phyloP scores from a whole-genome alignment of 2,113 vertebrate species.

The Leucopternis melanops region DNA sequence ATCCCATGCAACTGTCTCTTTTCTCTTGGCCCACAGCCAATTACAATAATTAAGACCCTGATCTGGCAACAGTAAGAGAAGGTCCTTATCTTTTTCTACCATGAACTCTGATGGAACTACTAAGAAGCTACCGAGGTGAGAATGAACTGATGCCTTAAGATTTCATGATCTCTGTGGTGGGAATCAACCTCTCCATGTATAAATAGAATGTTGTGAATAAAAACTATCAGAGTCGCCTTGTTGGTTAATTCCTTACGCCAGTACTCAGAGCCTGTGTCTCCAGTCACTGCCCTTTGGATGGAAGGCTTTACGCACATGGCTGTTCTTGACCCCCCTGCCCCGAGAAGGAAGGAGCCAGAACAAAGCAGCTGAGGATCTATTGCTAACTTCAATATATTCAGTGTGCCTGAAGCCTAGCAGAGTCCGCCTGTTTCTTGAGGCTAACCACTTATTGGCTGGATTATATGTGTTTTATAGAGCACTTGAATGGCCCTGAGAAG shows the following conservation, averaged over 20 bases:
- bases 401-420: not conserved
- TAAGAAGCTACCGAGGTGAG: not conserved
- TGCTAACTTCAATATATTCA: not conserved
- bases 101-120: not conserved
- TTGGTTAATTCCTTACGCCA: not conserved
- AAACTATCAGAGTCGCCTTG: not conserved
- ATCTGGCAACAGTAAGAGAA: not conserved
- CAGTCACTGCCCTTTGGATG: not conserved
- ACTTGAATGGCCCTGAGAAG: not conserved
- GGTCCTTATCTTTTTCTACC: not conserved
- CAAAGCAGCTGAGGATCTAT: not conserved
- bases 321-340: not conserved
- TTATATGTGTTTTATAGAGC: not conserved
- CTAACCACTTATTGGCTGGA: not conserved
- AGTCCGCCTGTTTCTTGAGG: not conserved
- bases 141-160: not conserved
- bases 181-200: not conserved
- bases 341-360: not conserved
- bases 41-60: not conserved
- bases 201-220: not conserved
- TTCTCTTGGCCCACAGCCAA: not conserved
- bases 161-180: not conserved
- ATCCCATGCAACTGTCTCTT: not conserved
- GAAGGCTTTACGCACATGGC: not conserved
- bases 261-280: not conserved